phyloP scores from a whole-genome alignment of 2,797 vertebrate genomes.

The Peromyscus nudipes region DNA sequence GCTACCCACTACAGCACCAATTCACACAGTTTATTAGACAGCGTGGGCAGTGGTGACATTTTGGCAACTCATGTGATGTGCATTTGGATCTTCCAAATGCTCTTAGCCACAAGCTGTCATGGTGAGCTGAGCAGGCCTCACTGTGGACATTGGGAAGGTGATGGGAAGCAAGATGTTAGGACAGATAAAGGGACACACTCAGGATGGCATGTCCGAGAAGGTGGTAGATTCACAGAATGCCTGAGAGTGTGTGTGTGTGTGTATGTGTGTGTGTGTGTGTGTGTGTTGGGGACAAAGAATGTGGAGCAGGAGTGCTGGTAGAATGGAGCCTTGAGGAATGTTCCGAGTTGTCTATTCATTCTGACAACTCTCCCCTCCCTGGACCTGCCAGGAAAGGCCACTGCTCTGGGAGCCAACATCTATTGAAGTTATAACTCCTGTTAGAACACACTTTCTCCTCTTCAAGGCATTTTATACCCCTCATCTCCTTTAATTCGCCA shows the following conservation, averaged over 20 bases:
- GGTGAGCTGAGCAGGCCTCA: not conserved
- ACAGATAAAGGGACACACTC: not conserved
- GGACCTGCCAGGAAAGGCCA: not conserved
- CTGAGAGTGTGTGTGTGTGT: not conserved
- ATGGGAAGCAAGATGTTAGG: accelerated
- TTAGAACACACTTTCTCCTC: not conserved
- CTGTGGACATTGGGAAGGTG: not conserved
- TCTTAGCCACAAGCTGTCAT: not conserved
- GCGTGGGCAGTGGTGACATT: not conserved
- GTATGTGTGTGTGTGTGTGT: not conserved
- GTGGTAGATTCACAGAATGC: not conserved
- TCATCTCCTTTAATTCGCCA: not conserved
- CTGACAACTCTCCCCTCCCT: not conserved
- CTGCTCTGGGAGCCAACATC: not conserved
- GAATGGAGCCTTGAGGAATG: not conserved
- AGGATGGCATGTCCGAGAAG: no score
- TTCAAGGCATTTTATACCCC: not conserved
- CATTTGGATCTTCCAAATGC: not conserved
- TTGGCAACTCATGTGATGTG: not conserved
- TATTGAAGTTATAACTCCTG: not conserved
- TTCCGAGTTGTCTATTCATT: not conserved
- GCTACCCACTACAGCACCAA: no score
- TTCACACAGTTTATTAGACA: not conserved
- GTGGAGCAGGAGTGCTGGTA: no score
- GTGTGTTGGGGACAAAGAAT: not conserved